phyloP scores from a whole-genome alignment of 2,797 vertebrate genomes.

The Mico argentatus region DNA sequence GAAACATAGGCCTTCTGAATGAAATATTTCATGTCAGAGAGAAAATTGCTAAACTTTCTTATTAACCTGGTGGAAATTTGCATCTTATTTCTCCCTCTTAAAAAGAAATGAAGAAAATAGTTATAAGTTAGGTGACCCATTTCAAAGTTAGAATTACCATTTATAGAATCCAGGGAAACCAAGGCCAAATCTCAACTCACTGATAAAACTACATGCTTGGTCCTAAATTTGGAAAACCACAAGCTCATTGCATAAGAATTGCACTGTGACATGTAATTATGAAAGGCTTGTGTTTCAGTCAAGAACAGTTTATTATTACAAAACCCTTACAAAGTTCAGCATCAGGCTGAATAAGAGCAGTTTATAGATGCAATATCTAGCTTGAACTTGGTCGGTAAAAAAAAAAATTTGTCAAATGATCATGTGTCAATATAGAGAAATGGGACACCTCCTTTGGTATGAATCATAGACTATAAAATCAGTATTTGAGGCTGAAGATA shows the following conservation, averaged over 20 bases:
- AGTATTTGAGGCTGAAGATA: not conserved
- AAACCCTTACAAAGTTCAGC: conserved; percentile 11
- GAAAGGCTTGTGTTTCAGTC: not conserved
- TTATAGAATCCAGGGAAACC: conserved; percentile 38
- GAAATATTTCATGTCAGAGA: not conserved
- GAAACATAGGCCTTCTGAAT: not conserved
- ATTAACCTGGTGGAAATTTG: not conserved
- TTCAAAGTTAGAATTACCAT: conserved; percentile 13
- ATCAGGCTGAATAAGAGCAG: not conserved
- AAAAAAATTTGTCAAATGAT: not conserved
- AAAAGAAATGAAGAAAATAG: conserved; percentile 5
- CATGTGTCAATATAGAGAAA: not conserved
- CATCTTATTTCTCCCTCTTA: conserved; percentile 17
- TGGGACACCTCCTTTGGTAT: not conserved
- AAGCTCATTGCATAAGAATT: not conserved
- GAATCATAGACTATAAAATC: not conserved
- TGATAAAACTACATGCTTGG: conserved; percentile 32
- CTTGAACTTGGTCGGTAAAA: not conserved
- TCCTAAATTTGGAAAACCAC: conserved; percentile 51
- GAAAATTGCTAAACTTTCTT: conserved; percentile 34
- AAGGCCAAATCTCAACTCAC: conserved; percentile 43
- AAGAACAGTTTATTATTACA: not conserved
- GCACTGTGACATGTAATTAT: not conserved
- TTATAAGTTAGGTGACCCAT: not conserved
- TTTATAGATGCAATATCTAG: not conserved